Base-by-base conservation (phyloP, 2,113 vertebrate species). In the Narcine bancroftii region DNA sequence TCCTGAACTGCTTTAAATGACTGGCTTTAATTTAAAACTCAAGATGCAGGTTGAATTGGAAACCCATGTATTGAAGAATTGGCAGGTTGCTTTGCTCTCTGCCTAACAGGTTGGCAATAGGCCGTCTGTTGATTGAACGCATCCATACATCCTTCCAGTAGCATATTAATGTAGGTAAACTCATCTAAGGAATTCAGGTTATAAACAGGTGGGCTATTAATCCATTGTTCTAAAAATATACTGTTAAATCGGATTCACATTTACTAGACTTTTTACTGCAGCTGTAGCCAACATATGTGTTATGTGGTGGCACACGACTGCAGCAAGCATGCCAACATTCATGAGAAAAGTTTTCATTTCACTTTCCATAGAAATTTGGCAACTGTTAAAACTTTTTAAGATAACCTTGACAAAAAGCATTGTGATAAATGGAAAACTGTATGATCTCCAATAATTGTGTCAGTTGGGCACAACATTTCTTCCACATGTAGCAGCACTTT, bases 1-100 rank as follows among this genome's bases (percentile, higher is more conserved):
- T 95, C 94, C 94, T 93, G 92, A 65, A 93, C 85, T 93, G 94
- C 95, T 95, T 96, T 95, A 96, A 95, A 95, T 95, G 94, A 93
- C 94, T 96, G 95, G 95, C 95, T 93, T 89, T 11, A 72, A 93
- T 93, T 95, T 94, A 95, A 94, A 91, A 85, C 65, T 19, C 45
- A 92, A 89, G 69, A 26, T 89, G 92, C 94, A 93, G 93, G 33
- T 89, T 79, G 60, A 21, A 91, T 50, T 63, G 39, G 65, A 71
- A 83, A 92, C 81, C 47, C 33, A 93, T 24, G 15, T 65, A 91
- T 26, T 91, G 63, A 71, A 92, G 93, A 93, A 92, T 93, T 92
- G 93, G 94, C 94, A 94, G 79, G 93, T 93, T 92, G 87, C 89
- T 33, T 92, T 92, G 71, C 17, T 89, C 92, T n/a, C 92, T 33